Conservation (phyloP, 2,797 vertebrate species). For the Limosa lapponica region DNA sequence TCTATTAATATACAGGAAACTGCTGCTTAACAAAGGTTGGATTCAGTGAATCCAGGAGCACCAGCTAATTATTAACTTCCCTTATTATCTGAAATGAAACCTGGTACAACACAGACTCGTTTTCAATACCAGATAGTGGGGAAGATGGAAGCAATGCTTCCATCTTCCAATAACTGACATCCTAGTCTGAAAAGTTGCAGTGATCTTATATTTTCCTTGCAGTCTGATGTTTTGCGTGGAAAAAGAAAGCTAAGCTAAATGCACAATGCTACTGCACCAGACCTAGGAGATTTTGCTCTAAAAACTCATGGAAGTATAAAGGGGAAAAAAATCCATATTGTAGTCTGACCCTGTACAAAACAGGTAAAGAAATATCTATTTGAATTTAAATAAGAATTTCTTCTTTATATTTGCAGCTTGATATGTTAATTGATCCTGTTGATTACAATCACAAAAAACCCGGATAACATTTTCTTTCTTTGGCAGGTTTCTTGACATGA, state of each 20-base stretch:
- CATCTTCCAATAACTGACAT: slow-evolving; percentile 10
- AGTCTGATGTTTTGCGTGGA: not conserved
- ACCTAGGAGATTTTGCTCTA: not conserved
- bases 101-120: slow-evolving; percentile 51
- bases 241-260: not conserved
- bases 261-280: not conserved
- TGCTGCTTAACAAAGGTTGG: slow-evolving; percentile 74
- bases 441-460: not conserved
- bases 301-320: not conserved
- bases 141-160: slow-evolving; percentile 7
- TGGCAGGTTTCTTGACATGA: not conserved
- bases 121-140: slow-evolving; percentile 49
- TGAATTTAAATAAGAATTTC: not conserved
- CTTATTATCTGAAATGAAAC: slow-evolving; percentile 71
- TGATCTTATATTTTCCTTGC: not conserved
- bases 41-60: slow-evolving; percentile 67
- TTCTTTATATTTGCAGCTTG: not conserved
- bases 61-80: slow-evolving; percentile 70
- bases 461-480: not conserved
- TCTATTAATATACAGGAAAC: slow-evolving; percentile 79
- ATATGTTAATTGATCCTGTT: not conserved
- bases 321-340: not conserved
- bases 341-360: not conserved
- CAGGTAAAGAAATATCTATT: not conserved
- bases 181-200: not conserved